Percentiles rank a stretch among this genome's conserved stretches.
phyloP scores from a whole-genome alignment of 2,797 vertebrate species.

The Ptychadena robeensis region DNA sequence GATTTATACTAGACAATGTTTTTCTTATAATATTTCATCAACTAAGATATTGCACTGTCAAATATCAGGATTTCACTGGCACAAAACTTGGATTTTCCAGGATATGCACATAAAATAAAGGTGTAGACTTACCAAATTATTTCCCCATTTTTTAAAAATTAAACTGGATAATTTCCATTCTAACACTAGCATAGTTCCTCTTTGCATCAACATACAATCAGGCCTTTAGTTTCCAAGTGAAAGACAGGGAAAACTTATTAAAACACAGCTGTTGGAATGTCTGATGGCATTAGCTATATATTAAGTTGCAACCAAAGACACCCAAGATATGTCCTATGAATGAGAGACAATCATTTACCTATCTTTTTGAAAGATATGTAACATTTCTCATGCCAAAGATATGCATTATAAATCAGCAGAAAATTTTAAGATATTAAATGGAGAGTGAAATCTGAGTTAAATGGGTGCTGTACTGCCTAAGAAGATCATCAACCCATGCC shows the following conservation, averaged over 20 bases:
- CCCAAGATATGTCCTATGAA: constrained; percentile 46
- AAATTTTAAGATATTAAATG: constrained; percentile 2
- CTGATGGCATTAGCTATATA: background rate
- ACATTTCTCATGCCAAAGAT: constrained; percentile 20
- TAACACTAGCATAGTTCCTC: background rate
- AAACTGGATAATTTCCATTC: background rate
- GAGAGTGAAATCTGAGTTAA: background rate
- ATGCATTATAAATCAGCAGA: constrained; percentile 24
- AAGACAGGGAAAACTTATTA: too few species aligned
- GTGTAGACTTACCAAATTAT: background rate
- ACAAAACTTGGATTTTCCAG: constrained; percentile 10
- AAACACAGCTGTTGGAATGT: too few species aligned
- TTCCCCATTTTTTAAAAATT: background rate
- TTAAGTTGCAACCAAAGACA: background rate
- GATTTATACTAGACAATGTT: constrained; percentile 10
- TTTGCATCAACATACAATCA: background rate
- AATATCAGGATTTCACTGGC: constrained; percentile 20
- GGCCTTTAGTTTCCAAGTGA: background rate
- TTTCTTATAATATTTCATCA: constrained; percentile 31
- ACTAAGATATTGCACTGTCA: constrained; percentile 37
- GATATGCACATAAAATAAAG: background rate
- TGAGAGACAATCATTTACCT: constrained; percentile 73
- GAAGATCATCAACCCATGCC: too few species aligned
- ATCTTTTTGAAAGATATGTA: constrained; percentile 32
- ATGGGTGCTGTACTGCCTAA: too few species aligned